Evolutionary conservation across 2,888 invertebrate genomes (phyloP), one percentile per base, ranked within the genome.

Genomic region (Norana najaformis): DNA sequence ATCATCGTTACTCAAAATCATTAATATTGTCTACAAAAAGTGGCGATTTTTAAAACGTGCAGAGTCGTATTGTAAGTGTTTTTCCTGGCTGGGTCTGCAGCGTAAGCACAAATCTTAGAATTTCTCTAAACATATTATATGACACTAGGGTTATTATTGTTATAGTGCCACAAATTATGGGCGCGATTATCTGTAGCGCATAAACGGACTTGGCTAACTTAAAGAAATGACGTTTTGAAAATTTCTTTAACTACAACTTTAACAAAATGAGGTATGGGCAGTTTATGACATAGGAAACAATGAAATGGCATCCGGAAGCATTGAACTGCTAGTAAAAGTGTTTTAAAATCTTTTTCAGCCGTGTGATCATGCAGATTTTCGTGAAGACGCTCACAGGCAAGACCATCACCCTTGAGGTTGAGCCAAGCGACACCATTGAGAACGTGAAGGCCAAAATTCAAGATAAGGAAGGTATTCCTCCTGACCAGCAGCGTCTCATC

Each of bases 371-470:
- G 91, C 92, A 92, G 90, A 92, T 92, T 88, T 92, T 92, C 88
- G 92, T 92, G 30, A 92, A 92, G 47, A 92, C 92, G 20, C 89
- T 92, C 85, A 92, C 92, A 3, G 92, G 92, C 36, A 92, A 92
- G 90, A 92, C 92, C 53, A 92, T 92, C 92, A 95, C 95, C 91
- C 93, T 95, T 83, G 95, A 95, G 92, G 88, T 88, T 16, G 41
- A 88, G 36, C 38, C 88, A 16, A 41, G 88, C 34, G 41, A 88
- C n/a, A 88, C 88, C n/a, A 88, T 88, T 93, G 98, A 98, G 96
- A 98, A 98, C 97, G 98, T 98, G 82, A 98, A 98, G 95, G 94
- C 94, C n/a, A 95, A 95, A 91, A 95, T 95, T 90, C 95, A 95
- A 34, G 90, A 90, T 38, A 90, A 38, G 38, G 88, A 88, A 83